Evolutionary conservation across 1,140 invertebrate genomes (phyloP), one percentile per base, ranked within the genome.

Genomic region (Scylla paramamosain): DNA sequence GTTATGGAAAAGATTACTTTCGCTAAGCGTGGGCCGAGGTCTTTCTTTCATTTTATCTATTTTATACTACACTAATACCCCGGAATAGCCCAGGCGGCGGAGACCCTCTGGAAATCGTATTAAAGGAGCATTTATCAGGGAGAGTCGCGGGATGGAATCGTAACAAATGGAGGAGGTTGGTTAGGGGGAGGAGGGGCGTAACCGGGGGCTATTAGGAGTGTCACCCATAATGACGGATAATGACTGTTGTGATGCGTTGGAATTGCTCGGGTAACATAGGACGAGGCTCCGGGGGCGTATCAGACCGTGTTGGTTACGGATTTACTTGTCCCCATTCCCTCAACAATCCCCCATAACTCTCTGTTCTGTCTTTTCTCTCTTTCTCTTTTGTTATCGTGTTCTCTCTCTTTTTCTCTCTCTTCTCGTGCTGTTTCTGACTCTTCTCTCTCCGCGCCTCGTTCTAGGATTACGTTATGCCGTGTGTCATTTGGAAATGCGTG

Each of bases 1-100:
- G 67, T 77, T 77, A 77, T 77, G 67, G 67, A 77, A 77, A 77
- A 77, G 67, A 77, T 77, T 77, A 77, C 25, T 77, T n/a, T 77
- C 20, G 20, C 67, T 20, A 77, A 77, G 6, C 67, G 67, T 12
- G 67, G 67, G 39, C 39, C 39, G 6, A n/a, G 67, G 67, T 77
- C 67, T n/a, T 77, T 77, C 25, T 77, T 77, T 77, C n/a, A 77
- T 77, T 77, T 20, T 25, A 77, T 77, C 20, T 8, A 59, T 20
- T 16, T 59, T 16, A 59, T 20, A 59, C 52, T 59, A 59, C 16
- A 59, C 16, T 59, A 59, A 59, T 59, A 59, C 16, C 52, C 16
- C 52, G 52, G 52, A 59, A 59, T 59, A 1, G 52, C 0, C 16
- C 16, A 4, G 52, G 16, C 52, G 52, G 12, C 16, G 52, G 10